Conservation (phyloP, 2,888 invertebrate species). For the Amiota communis region DNA sequence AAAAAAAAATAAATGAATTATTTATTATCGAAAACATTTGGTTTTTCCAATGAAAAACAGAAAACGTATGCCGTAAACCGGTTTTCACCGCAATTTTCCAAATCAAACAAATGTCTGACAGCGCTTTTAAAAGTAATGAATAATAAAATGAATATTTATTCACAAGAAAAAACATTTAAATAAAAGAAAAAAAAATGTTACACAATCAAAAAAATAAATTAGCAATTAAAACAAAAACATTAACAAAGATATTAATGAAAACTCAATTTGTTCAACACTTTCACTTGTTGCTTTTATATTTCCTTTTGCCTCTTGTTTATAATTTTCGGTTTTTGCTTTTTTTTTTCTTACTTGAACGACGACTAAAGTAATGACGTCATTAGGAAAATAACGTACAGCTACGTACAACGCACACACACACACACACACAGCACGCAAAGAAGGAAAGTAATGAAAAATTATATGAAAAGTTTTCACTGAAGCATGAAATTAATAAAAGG, state of each 20-base stretch:
- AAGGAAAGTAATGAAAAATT: not conserved
- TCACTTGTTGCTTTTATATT: slow-evolving; percentile 9
- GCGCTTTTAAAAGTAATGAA: not conserved
- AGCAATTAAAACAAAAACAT: not conserved
- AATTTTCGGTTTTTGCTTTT: too few species aligned
- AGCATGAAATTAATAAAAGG: too few species aligned
- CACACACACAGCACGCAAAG: not conserved
- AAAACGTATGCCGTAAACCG: not conserved
- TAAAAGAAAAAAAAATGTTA: not conserved
- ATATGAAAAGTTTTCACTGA: too few species aligned
- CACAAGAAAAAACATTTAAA: not conserved
- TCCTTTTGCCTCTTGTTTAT: too few species aligned
- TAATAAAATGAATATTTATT: not conserved
- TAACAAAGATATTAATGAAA: too few species aligned
- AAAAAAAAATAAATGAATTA: too few species aligned
- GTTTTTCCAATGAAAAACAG: too few species aligned
- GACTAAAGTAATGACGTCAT: not conserved
- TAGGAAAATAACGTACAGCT: not conserved
- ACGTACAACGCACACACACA: not conserved
- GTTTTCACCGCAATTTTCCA: slow-evolving; percentile 3
- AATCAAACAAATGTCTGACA: not conserved
- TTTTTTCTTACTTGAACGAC: not conserved
- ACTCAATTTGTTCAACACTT: not conserved
- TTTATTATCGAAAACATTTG: too few species aligned
- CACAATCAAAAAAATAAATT: not conserved